These are phyloP conservation scores for Carposina sasakii DNA, from an alignment of 1,140 invertebrate genomes.

Conservation along the genomic window DNA sequence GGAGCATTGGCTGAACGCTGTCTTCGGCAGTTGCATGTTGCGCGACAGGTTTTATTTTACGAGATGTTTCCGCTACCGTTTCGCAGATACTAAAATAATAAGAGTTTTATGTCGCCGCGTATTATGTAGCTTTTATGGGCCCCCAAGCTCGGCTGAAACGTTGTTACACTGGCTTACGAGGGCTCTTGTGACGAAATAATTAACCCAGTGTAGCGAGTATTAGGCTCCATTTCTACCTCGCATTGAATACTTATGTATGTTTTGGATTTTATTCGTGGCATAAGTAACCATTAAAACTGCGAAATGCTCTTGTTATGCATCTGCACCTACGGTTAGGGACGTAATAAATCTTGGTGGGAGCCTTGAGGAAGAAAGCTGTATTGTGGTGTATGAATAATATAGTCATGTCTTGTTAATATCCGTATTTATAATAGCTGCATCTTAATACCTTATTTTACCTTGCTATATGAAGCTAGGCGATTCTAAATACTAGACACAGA, in stretches of 20 bases:
- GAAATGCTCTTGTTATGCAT: too few relatives aligned
- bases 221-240: constrained; percentile 44
- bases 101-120: constrained; percentile 67
- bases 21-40: constrained; percentile 48
- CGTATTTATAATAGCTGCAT: too few relatives aligned
- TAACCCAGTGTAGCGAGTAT: constrained; percentile 61
- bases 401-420: too few relatives aligned
- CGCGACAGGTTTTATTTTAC: constrained; percentile 67
- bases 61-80: constrained; percentile 65
- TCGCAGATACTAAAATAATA: constrained; percentile 72
- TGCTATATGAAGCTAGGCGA: too few relatives aligned
- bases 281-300: too few relatives aligned
- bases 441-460: too few relatives aligned
- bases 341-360: too few relatives aligned
- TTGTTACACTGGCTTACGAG: constrained; percentile 65
- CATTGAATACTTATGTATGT: constrained; percentile 38
- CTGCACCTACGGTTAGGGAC: too few relatives aligned
- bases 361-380: too few relatives aligned
- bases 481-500: too few relatives aligned
- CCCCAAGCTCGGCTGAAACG: constrained; percentile 55
- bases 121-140: constrained; percentile 68
- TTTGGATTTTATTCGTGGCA: constrained; percentile 44
- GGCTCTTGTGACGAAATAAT: constrained; percentile 69
- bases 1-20: constrained; percentile 43
- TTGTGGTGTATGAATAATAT: too few relatives aligned